These are phyloP conservation scores for Caenorhabditis remanei DNA, from an alignment of 1,140 invertebrate genomes.

Conservation along the genomic window DNA sequence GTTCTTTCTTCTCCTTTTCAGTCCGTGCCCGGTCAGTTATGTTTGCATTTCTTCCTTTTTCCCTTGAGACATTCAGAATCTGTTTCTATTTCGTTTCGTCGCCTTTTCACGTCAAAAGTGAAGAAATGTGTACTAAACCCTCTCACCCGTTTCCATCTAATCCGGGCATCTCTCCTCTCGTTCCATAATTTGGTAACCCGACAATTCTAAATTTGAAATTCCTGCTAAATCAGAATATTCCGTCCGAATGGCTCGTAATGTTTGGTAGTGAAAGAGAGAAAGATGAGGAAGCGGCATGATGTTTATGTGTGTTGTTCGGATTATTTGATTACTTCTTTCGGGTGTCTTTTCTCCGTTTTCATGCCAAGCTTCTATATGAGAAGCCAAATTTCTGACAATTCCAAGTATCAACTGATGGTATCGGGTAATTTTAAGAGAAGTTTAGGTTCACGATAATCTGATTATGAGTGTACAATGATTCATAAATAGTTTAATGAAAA, in stretches of 20 bases:
- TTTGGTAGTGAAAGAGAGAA: conserved; percentile 10
- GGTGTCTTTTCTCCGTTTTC: neutral
- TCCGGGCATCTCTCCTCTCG: neutral
- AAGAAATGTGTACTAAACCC: conserved; percentile 51
- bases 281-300: conserved; percentile 45
- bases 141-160: neutral
- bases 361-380: neutral
- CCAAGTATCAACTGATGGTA: too few species aligned
- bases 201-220: conserved; percentile 17
- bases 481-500: too few species aligned
- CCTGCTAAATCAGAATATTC: neutral
- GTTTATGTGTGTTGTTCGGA: conserved; percentile 50
- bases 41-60: conserved; percentile 15
- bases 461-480: too few species aligned
- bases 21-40: neutral
- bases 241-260: neutral
- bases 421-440: too few species aligned
- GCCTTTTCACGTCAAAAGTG: conserved; percentile 49
- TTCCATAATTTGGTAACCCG: conserved; percentile 48
- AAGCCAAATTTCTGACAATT: too few species aligned
- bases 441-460: too few species aligned
- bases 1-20: neutral
- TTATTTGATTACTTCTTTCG: conserved; percentile 51
- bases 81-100: conserved; percentile 12
- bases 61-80: conserved; percentile 43